Evolutionary conservation across 2,113 vertebrate species (phyloP).

Genomic region (Callipepla californica): DNA sequence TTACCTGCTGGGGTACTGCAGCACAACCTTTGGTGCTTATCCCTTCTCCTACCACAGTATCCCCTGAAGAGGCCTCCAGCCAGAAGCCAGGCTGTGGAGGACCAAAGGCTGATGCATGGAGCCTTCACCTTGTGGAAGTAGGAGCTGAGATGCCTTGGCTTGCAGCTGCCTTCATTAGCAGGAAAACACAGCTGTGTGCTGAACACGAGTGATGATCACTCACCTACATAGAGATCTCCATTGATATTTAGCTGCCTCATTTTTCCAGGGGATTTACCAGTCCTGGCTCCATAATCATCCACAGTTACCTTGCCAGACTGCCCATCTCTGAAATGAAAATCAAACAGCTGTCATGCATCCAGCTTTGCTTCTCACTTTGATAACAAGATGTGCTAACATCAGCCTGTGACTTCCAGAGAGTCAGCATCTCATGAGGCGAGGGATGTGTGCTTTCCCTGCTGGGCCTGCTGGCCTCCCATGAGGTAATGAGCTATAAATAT

Average conservation of each 20-base stretch:
- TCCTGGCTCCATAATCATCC: slow-evolving; percentile 94
- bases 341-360: background rate
- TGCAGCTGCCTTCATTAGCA: background rate
- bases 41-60: background rate
- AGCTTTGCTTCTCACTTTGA: background rate
- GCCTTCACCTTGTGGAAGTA: background rate
- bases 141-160: background rate
- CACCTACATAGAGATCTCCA: slow-evolving; percentile 92
- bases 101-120: background rate
- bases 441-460: background rate
- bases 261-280: slow-evolving; percentile 89
- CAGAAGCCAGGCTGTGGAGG: background rate
- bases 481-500: slow-evolving; percentile 51
- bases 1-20: background rate
- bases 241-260: slow-evolving; percentile 97
- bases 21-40: rapidly evolving
- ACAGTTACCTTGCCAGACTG: slow-evolving; percentile 94
- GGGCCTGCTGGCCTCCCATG: slow-evolving; percentile 2
- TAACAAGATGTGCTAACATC: background rate
- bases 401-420: background rate
- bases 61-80: background rate
- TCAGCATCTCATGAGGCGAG: background rate
- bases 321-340: slow-evolving; percentile 84
- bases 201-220: background rate
- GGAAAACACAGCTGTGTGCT: background rate